A percentile compares a stretch with the other conserved stretches of the same genome.
phyloP scores from a whole-genome alignment of 2,797 vertebrate genomes.

The Clarias fuscus region DNA sequence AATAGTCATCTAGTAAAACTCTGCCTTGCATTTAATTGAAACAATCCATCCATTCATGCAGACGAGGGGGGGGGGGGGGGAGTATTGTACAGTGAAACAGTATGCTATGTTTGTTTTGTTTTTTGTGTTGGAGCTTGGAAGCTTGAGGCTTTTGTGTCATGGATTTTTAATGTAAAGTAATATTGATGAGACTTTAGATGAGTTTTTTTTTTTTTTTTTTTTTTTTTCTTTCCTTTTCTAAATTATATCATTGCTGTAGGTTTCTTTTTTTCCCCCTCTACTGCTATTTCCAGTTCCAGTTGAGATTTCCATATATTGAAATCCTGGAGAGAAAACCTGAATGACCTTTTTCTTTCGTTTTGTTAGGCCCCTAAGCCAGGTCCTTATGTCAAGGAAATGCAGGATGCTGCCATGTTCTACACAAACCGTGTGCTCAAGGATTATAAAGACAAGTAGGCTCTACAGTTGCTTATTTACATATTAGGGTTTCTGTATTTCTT shows the following conservation, averaged over 20 bases:
- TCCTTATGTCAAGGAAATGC: conserved; percentile 95
- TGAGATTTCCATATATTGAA: not conserved
- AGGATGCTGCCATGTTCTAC: conserved; percentile 94
- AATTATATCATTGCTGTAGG: not conserved
- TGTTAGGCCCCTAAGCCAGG: conserved; percentile 86
- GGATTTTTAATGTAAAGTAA: not conserved
- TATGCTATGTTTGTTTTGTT: conserved; percentile 41
- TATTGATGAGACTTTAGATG: not conserved
- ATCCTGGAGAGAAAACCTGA: not conserved
- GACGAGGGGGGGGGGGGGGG: too few species aligned
- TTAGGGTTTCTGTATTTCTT: not conserved
- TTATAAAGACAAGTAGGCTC: conserved; percentile 87
- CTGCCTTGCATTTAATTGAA: conserved; percentile 36
- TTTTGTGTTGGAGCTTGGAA: conserved; percentile 30
- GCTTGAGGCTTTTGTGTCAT: not conserved
- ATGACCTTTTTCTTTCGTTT: not conserved
- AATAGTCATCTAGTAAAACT: conserved; percentile 20
- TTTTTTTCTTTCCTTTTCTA: not conserved
- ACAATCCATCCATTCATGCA: conserved; percentile 50
- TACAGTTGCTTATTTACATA: not conserved
- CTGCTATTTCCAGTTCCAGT: not conserved
- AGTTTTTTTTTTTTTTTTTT: not conserved
- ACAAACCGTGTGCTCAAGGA: conserved; percentile 98
- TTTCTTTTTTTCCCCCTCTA: not conserved
- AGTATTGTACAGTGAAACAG: conserved; percentile 42